These are phyloP conservation scores for Ceratosolen fusciceps DNA, from an alignment of 1,140 invertebrate species.

Conservation along the genomic window DNA sequence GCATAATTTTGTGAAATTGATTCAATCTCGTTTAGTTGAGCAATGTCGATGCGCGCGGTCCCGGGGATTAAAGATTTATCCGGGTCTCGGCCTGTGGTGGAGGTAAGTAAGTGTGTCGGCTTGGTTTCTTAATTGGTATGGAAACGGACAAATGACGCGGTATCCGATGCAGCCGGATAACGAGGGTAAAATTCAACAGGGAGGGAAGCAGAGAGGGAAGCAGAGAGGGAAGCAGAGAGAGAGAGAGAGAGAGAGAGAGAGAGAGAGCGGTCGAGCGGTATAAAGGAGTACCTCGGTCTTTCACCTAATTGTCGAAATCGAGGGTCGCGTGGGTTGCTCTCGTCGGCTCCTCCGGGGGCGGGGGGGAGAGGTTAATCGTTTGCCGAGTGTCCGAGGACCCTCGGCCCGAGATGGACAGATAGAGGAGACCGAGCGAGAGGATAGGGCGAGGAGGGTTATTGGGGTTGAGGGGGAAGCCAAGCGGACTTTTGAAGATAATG, in stretches of 20 bases:
- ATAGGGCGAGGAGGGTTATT: neutral
- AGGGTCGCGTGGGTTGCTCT: constrained; percentile 59
- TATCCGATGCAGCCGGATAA: constrained; percentile 64
- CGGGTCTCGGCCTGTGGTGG: too few species aligned
- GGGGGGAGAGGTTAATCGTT: too few species aligned
- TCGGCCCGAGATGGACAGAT: neutral
- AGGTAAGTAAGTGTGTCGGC: neutral
- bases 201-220: neutral
- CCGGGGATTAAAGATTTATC: neutral
- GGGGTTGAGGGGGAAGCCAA: too few species aligned
- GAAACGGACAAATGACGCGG: constrained; percentile 64
- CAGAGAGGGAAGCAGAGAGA: neutral
- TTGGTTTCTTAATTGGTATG: constrained; percentile 63
- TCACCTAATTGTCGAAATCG: constrained; percentile 68
- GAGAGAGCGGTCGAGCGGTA: constrained; percentile 63
- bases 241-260: constrained; percentile 10
- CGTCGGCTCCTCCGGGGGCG: too few species aligned
- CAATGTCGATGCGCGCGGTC: neutral
- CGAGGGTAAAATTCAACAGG: constrained; percentile 50
- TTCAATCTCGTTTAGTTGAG: neutral
- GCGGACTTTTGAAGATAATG: too few species aligned
- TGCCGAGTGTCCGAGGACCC: neutral
- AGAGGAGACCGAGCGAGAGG: neutral
- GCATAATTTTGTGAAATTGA: neutral
- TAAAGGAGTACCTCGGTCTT: constrained; percentile 56